Evolutionary conservation across 1,140 invertebrate genomes (phyloP).

Genomic region (Tetragonula clypearis): DNA sequence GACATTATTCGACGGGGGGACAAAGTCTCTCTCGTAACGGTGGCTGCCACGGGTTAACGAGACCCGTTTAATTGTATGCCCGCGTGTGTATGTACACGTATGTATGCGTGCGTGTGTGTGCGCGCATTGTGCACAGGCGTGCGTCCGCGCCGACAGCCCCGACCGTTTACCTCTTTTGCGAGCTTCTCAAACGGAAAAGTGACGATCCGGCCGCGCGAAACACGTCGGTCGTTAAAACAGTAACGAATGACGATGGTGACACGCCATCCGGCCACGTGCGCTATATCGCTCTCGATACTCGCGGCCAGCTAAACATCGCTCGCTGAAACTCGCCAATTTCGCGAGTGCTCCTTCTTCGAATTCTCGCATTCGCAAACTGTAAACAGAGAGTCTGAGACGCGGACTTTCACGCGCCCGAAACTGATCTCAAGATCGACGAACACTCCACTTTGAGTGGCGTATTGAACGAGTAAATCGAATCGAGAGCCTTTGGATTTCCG

Average conservation of each 20-base stretch:
- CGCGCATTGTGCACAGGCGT: not conserved
- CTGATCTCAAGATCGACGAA: no score
- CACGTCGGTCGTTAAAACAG: slow-evolving; percentile 28
- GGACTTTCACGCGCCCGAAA: no score
- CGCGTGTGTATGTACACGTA: no score
- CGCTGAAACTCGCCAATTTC: not conserved
- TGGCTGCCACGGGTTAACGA: slow-evolving; percentile 20
- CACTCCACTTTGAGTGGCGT: no score
- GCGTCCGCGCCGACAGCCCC: not conserved
- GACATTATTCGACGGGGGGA: slow-evolving; percentile 1
- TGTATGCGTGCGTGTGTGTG: no score
- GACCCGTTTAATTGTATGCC: slow-evolving; percentile 7
- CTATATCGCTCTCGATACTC: slow-evolving; percentile 10
- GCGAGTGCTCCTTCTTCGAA: no score
- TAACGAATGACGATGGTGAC: slow-evolving; percentile 34
- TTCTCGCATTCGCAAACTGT: no score
- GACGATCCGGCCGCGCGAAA: slow-evolving; percentile 1
- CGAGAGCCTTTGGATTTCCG: no score
- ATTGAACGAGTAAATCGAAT: no score
- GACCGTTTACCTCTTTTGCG: slow-evolving; percentile 22
- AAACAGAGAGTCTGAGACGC: no score
- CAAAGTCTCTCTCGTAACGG: not conserved
- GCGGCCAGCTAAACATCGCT: not conserved
- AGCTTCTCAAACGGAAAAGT: slow-evolving; percentile 35
- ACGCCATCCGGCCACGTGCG: slow-evolving; percentile 5